Evolutionary conservation across 2,888 invertebrate species (phyloP).

Genomic region (Bellardia bayeri): DNA sequence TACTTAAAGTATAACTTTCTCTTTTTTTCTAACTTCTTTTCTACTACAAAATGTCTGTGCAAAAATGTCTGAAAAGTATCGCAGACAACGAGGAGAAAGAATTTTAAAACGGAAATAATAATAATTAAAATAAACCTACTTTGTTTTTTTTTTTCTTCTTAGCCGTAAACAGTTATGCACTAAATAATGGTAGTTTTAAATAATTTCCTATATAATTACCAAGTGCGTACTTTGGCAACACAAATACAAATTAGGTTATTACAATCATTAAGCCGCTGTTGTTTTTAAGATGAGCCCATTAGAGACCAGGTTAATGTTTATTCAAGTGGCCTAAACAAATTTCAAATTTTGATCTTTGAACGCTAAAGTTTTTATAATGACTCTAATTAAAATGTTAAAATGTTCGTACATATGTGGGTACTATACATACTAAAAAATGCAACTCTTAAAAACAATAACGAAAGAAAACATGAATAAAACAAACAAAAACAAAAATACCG

Average conservation of each 20-base stretch:
- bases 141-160: conserved; percentile 18
- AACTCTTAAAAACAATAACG: background rate
- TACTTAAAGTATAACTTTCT: conserved; percentile 55
- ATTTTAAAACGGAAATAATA: conserved; percentile 8
- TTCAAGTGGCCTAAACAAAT: conserved; percentile 6
- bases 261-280: background rate
- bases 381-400: background rate
- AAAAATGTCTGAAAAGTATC: conserved; percentile 41
- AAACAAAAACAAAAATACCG: background rate
- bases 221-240: conserved; percentile 17
- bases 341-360: conserved; percentile 22
- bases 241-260: conserved; percentile 14
- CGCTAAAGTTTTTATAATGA: background rate
- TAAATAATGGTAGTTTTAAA: conserved; percentile 46
- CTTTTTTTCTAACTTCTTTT: conserved; percentile 29
- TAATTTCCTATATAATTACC: conserved; percentile 23
- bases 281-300: background rate
- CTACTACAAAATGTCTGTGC: conserved; percentile 41
- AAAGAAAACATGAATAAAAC: background rate
- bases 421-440: background rate
- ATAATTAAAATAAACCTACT: conserved; percentile 27
- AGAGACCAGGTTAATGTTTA: conserved; percentile 8
- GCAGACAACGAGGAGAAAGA: background rate
- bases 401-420: too few species aligned
- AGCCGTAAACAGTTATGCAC: conserved; percentile 44